Conservation (phyloP, 2,113 vertebrate genomes). For the Emydura subglobosa region DNA sequence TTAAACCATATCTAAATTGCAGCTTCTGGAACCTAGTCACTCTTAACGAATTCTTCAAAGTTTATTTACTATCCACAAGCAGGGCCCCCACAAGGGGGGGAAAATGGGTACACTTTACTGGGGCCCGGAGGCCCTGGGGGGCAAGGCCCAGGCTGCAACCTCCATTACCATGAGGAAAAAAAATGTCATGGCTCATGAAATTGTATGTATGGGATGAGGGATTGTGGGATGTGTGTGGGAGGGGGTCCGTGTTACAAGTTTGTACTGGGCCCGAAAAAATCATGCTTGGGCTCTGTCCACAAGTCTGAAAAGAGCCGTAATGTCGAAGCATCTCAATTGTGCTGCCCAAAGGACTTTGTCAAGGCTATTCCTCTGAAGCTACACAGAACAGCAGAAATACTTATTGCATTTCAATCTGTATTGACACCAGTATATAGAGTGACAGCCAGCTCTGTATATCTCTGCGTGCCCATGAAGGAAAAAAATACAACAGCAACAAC, state of each 20-base stretch:
- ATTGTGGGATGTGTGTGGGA: too few relatives aligned
- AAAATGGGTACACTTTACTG: too few relatives aligned
- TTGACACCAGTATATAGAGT: not conserved
- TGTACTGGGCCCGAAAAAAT: too few relatives aligned
- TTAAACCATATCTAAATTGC: not conserved
- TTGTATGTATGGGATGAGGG: too few relatives aligned
- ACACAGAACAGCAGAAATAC: fast-evolving
- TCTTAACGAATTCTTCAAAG: not conserved
- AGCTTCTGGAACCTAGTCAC: not conserved
- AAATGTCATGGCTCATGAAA: too few relatives aligned
- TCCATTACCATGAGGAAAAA: too few relatives aligned
- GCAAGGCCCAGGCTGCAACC: too few relatives aligned
- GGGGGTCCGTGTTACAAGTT: too few relatives aligned
- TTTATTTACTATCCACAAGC: not conserved
- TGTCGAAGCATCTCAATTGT: not conserved
- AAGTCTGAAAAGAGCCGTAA: not conserved
- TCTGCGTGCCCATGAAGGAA: not conserved
- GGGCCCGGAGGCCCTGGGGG: too few relatives aligned
- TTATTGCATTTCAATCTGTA: not conserved
- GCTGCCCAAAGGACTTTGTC: not conserved
- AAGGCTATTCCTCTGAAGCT: not conserved
- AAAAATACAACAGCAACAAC: not conserved
- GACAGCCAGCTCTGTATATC: not conserved
- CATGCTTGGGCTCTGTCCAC: not conserved
- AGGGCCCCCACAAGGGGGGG: too few relatives aligned